Evolutionary conservation across 1,140 invertebrate genomes (phyloP).

Genomic region (Agrypnia vestita): DNA sequence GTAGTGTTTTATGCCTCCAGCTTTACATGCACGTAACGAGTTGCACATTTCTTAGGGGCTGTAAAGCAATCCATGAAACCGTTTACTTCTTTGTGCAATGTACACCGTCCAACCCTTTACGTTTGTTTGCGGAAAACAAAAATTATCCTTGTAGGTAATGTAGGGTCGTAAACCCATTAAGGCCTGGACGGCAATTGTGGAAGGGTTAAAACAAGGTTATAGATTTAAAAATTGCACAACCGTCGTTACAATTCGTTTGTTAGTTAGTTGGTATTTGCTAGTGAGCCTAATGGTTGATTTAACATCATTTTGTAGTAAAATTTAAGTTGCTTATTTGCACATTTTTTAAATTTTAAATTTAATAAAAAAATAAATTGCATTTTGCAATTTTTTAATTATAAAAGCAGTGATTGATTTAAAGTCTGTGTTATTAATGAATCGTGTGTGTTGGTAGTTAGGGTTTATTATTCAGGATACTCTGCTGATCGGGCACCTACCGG

Average conservation of each 20-base stretch:
- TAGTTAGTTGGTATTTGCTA: not conserved
- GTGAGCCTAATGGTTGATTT: not conserved
- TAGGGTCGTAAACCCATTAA: slow-evolving; percentile 11
- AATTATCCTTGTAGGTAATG: slow-evolving; percentile 15
- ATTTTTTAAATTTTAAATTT: too few relatives aligned
- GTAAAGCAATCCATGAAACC: slow-evolving; percentile 24
- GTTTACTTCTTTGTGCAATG: slow-evolving; percentile 23
- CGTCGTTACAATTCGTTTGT: not conserved
- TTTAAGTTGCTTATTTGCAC: too few relatives aligned
- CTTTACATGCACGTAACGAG: slow-evolving; percentile 31
- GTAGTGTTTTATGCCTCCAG: slow-evolving; percentile 18
- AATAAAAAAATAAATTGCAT: too few relatives aligned
- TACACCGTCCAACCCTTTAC: not conserved
- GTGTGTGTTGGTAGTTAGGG: too few relatives aligned
- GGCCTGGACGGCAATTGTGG: slow-evolving; percentile 7
- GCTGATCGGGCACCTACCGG: too few relatives aligned
- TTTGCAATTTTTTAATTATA: too few relatives aligned
- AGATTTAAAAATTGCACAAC: slow-evolving; percentile 1
- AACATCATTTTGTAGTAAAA: not conserved
- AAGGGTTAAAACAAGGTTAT: slow-evolving; percentile 22
- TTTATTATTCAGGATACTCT: too few relatives aligned
- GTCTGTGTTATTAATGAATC: too few relatives aligned
- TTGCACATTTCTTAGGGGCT: slow-evolving; percentile 25
- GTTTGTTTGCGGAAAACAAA: slow-evolving; percentile 33
- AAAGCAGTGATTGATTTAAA: too few relatives aligned